These are phyloP conservation scores for Apamea crenata DNA, from an alignment of 2,888 invertebrate genomes.

Conservation along the genomic window DNA sequence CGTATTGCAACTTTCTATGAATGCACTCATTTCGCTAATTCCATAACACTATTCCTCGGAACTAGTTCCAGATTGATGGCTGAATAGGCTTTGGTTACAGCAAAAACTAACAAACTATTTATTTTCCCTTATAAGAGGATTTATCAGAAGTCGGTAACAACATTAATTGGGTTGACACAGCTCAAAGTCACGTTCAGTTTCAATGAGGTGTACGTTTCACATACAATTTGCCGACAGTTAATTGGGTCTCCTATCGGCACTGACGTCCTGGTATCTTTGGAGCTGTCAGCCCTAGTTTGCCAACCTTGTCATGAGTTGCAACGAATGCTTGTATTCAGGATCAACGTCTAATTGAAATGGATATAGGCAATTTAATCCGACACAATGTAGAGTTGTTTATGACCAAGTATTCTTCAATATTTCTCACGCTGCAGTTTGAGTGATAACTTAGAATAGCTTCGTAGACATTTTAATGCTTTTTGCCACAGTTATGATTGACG, in stretches of 20 bases:
- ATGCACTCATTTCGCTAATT: constrained; percentile 55
- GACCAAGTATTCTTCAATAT: constrained; percentile 10
- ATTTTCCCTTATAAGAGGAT: constrained; percentile 55
- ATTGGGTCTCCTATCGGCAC: constrained; percentile 39
- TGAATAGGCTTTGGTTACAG: constrained; percentile 49
- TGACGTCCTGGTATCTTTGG: constrained; percentile 15
- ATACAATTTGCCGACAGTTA: constrained; percentile 36
- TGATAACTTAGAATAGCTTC: background rate
- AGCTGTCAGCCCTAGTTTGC: constrained; percentile 41
- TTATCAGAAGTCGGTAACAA: constrained; percentile 21
- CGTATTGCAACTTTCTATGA: constrained; percentile 61
- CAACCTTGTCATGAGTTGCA: constrained; percentile 8
- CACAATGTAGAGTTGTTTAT: background rate
- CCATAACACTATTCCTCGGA: constrained; percentile 43
- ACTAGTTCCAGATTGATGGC: constrained; percentile 51
- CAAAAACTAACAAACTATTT: constrained; percentile 57
- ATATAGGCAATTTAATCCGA: constrained; percentile 53
- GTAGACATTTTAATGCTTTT: constrained; percentile 3
- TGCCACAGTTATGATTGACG: constrained; percentile 5
- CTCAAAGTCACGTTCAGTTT: constrained; percentile 22
- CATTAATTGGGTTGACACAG: constrained; percentile 51
- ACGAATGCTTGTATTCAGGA: constrained; percentile 29
- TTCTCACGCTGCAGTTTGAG: constrained; percentile 17
- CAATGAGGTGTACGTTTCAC: constrained; percentile 28
- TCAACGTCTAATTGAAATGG: constrained; percentile 44